Percentiles rank a stretch among this genome's conserved stretches.
Evolutionary conservation across 1,140 invertebrate genomes (phyloP).

Genomic region (Archegozetes longisetosus): DNA sequence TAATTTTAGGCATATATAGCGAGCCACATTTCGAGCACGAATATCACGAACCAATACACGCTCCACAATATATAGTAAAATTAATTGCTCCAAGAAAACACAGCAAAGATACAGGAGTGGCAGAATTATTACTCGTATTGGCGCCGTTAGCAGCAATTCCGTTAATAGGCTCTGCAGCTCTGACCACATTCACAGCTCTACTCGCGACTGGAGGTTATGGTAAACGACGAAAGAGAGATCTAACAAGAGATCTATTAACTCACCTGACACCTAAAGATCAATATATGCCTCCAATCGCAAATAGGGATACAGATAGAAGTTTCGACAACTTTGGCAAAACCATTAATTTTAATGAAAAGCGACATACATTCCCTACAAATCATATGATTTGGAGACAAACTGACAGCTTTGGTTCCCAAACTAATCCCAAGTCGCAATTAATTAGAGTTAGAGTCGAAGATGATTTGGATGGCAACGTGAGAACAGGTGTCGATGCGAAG

Average conservation of each 20-base stretch:
- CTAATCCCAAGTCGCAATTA: not conserved
- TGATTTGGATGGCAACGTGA: not conserved
- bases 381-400: not conserved
- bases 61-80: not conserved
- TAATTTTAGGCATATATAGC: too few relatives aligned
- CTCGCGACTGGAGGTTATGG: not conserved
- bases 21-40: not conserved
- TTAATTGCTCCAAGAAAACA: not conserved
- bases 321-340: not conserved
- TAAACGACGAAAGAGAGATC: not conserved
- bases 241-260: not conserved
- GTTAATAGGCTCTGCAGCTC: constrained; percentile 19
- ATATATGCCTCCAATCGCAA: not conserved
- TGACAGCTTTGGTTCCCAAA: not conserved
- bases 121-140: constrained; percentile 14
- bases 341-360: not conserved
- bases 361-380: not conserved
- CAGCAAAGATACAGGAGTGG: not conserved
- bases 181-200: constrained; percentile 20
- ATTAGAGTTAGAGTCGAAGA: not conserved
- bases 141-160: constrained; percentile 22
- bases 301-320: not conserved
- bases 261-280: not conserved
- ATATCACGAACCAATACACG: not conserved
- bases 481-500: not conserved